Evolutionary conservation across 92 coral and sea anemone species (phyloP).

Genomic region (Heteractis magnifica): DNA sequence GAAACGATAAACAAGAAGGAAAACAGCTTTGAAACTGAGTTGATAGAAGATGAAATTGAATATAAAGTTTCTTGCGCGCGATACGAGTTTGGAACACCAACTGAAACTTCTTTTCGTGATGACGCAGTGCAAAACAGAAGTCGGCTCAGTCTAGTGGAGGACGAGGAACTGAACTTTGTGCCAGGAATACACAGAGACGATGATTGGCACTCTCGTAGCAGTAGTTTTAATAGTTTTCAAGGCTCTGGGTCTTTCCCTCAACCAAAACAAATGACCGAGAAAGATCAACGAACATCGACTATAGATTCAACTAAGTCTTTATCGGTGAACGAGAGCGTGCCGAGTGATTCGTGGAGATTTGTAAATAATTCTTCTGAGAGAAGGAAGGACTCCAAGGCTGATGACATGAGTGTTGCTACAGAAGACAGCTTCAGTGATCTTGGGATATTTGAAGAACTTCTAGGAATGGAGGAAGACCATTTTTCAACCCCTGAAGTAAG

Average conservation of each 20-base stretch:
- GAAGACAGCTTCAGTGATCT: constrained; percentile 78
- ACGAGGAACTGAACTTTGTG: constrained; percentile 81
- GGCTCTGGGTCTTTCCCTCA: constrained; percentile 79
- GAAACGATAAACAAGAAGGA: background rate
- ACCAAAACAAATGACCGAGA: constrained; percentile 22
- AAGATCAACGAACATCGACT: constrained; percentile 47
- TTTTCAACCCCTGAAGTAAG: constrained; percentile 96
- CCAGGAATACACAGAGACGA: constrained; percentile 90
- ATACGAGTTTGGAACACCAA: constrained; percentile 55
- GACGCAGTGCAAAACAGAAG: constrained; percentile 23
- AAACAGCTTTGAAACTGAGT: background rate
- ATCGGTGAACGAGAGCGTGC: constrained; percentile 42
- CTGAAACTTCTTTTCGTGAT: constrained; percentile 31
- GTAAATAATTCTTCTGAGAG: constrained; percentile 20
- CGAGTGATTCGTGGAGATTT: constrained; percentile 44
- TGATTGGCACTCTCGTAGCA: constrained; percentile 55
- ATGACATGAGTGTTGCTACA: constrained; percentile 53
- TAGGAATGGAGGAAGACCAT: constrained; percentile 91
- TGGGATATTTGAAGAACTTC: constrained; percentile 91
- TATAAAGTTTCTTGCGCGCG: constrained; percentile 47
- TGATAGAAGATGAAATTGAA: constrained; percentile 22
- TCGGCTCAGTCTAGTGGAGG: constrained; percentile 51
- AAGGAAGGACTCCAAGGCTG: constrained; percentile 50
- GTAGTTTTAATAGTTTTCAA: constrained; percentile 65
- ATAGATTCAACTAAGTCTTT: constrained; percentile 50